Conservation (phyloP, 92 coral and sea anemone genomes). For the Epizoanthus stellaris region DNA sequence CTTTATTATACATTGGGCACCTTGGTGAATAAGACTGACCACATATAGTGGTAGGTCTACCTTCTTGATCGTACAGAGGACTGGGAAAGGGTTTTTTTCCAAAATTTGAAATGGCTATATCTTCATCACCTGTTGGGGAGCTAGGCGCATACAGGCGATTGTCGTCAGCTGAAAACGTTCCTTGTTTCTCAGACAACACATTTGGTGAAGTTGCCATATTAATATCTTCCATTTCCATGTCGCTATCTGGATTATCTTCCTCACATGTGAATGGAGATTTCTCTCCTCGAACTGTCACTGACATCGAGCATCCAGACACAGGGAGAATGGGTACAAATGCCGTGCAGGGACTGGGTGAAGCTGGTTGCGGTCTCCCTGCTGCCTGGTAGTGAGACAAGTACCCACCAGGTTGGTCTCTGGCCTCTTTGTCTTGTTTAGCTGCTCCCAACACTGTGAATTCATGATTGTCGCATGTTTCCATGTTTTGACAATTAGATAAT, state of each 20-base stretch:
- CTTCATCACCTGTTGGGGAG: slow-evolving; percentile 16
- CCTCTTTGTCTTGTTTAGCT: no score
- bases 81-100: neutral
- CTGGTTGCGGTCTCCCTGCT: no score
- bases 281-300: neutral
- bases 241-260: no score
- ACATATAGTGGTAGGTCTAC: neutral
- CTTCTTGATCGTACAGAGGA: neutral
- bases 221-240: neutral
- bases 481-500: no score
- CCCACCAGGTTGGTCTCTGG: no score
- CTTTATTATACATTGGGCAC: no score
- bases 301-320: neutral
- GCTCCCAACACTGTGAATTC: no score
- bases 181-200: neutral
- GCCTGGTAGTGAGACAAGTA: no score
- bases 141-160: slow-evolving; percentile 15
- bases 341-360: no score
- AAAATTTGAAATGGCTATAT: neutral
- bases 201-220: neutral
- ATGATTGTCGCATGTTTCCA: no score
- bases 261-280: neutral
- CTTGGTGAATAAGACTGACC: no score
- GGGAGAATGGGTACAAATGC: neutral
- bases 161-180: neutral